These are phyloP conservation scores for Lepidurus packardi DNA, from an alignment of 1,140 invertebrate species.

Conservation along the genomic window DNA sequence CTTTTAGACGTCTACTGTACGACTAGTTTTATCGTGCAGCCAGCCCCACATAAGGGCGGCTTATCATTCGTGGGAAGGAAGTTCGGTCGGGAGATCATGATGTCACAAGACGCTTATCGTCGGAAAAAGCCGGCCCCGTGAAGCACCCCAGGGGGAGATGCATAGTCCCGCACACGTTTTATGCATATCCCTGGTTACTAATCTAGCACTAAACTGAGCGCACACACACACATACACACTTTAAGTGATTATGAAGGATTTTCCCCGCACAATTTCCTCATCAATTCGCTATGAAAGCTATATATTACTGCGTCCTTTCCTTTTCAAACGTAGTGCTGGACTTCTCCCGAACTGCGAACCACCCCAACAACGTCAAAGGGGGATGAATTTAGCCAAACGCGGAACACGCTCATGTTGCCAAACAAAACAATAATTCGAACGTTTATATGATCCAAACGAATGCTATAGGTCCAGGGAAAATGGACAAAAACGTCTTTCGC, in stretches of 20 bases:
- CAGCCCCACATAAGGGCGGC: background rate
- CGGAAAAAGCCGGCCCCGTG: background rate
- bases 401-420: too few species aligned
- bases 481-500: too few species aligned
- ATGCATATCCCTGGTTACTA: background rate
- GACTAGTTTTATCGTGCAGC: background rate
- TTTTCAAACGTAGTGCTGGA: background rate
- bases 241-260: background rate
- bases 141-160: background rate
- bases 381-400: too few species aligned
- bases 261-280: background rate
- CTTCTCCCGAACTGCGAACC: background rate
- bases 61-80: conserved; percentile 10
- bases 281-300: background rate
- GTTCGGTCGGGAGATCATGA: background rate
- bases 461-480: too few species aligned
- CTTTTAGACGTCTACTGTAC: background rate
- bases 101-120: conserved; percentile 16
- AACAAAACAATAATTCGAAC: too few species aligned
- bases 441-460: too few species aligned
- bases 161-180: background rate
- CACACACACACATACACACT: background rate
- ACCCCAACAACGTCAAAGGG: too few species aligned
- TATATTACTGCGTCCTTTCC: background rate
- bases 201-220: background rate